phyloP scores from a whole-genome alignment of 2,888 invertebrate genomes.

The Cyclophora albipunctata region DNA sequence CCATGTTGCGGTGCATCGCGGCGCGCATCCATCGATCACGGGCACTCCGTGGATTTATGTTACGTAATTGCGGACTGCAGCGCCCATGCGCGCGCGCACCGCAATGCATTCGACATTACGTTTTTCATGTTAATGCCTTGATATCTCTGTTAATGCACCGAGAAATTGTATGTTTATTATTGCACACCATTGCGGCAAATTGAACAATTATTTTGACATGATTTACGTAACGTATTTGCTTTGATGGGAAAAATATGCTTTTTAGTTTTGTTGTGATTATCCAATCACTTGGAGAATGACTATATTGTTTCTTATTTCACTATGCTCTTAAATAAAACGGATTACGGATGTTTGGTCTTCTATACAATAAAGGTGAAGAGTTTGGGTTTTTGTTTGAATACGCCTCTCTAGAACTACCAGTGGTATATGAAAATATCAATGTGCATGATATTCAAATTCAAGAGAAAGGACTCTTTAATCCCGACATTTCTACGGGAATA shows the following conservation, averaged over 20 bases:
- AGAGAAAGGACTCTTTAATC: too few relatives aligned
- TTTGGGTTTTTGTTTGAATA: too few relatives aligned
- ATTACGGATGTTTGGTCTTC: too few relatives aligned
- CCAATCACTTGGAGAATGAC: too few relatives aligned
- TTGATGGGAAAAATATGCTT: slow-evolving; percentile 10
- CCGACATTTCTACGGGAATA: too few relatives aligned
- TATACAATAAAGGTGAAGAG: too few relatives aligned
- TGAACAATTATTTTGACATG: slow-evolving; percentile 26
- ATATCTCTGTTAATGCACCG: slow-evolving; percentile 50
- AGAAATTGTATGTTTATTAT: slow-evolving; percentile 37
- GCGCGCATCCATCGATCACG: slow-evolving; percentile 55
- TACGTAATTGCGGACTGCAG: slow-evolving; percentile 61
- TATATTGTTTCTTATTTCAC: too few relatives aligned
- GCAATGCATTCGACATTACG: slow-evolving; percentile 38
- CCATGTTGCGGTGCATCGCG: slow-evolving; percentile 29
- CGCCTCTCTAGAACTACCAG: too few relatives aligned
- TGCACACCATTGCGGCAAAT: slow-evolving; percentile 24
- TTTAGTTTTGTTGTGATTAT: not conserved
- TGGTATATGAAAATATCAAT: too few relatives aligned
- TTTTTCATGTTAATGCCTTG: slow-evolving; percentile 51
- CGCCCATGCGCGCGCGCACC: slow-evolving; percentile 24
- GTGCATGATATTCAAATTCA: too few relatives aligned
- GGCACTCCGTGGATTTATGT: slow-evolving; percentile 61
- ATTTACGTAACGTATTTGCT: slow-evolving; percentile 23
- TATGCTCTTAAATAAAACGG: too few relatives aligned